These are phyloP conservation scores for Danio aesculapii DNA, from an alignment of 2,797 vertebrate species.

Conservation along the genomic window DNA sequence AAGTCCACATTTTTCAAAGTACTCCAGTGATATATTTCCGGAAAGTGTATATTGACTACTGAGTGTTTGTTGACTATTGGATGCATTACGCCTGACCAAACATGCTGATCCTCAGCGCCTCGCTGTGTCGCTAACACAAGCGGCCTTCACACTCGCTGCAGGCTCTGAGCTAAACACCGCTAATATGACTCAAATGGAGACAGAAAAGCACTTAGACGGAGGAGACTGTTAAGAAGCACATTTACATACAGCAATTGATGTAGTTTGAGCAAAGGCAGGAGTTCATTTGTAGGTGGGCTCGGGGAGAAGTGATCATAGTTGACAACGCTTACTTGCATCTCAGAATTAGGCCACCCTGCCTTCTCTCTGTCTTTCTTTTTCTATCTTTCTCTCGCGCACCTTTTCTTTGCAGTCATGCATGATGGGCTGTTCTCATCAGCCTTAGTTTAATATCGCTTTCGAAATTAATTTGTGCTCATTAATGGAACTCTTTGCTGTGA, in stretches of 20 bases:
- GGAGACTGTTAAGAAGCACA: slow-evolving; percentile 39
- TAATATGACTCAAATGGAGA: slow-evolving; percentile 53
- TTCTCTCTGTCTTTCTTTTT: neutral
- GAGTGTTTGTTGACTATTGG: neutral
- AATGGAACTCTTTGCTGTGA: slow-evolving; percentile 81
- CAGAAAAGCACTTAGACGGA: slow-evolving; percentile 41
- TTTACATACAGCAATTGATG: slow-evolving; percentile 52
- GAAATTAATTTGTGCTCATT: slow-evolving; percentile 88
- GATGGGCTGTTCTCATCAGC: slow-evolving; percentile 86
- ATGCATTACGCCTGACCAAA: slow-evolving; percentile 8
- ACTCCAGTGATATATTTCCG: neutral
- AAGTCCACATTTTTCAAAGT: neutral
- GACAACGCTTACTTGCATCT: slow-evolving; percentile 74
- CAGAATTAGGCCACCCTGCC: slow-evolving; percentile 80
- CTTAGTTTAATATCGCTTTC: slow-evolving; percentile 87
- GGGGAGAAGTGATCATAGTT: slow-evolving; percentile 64
- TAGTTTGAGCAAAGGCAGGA: slow-evolving; percentile 34
- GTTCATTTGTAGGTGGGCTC: slow-evolving; percentile 67
- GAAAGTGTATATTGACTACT: neutral
- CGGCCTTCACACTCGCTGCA: slow-evolving; percentile 11
- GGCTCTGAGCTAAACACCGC: slow-evolving; percentile 35
- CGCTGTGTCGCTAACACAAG: slow-evolving; percentile 4
- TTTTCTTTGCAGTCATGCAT: slow-evolving; percentile 71
- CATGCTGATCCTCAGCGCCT: slow-evolving; percentile 10
- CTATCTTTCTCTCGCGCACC: slow-evolving; percentile 6